Percentiles rank a stretch among this genome's conserved stretches.
phyloP scores from a whole-genome alignment of 2,113 vertebrate genomes.

The Glaucomys volans region DNA sequence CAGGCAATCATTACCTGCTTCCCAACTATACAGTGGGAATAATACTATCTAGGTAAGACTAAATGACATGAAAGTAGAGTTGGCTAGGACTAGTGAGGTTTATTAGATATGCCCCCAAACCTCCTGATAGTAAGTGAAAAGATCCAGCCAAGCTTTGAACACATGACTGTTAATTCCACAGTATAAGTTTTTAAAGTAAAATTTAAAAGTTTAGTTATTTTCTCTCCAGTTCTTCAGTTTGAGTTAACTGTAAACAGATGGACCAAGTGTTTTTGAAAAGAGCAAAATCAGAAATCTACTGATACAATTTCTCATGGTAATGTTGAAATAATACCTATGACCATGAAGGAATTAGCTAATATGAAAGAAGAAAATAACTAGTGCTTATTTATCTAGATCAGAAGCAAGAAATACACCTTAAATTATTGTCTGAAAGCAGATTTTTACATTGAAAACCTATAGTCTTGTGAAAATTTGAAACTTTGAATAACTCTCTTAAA shows the following conservation, averaged over 20 bases:
- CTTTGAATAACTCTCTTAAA: conserved; percentile 10
- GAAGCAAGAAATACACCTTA: background rate
- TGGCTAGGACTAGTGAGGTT: background rate
- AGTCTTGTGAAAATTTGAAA: background rate
- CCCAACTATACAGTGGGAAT: background rate
- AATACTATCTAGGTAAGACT: background rate
- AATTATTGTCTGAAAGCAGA: background rate
- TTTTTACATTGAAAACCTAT: background rate
- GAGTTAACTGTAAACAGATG: background rate
- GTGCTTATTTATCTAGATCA: background rate
- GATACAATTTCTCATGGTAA: background rate
- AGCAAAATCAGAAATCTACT: background rate
- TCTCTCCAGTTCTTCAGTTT: background rate
- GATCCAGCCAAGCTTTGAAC: background rate
- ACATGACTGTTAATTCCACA: background rate
- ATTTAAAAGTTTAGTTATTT: background rate
- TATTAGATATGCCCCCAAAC: background rate
- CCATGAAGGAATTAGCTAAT: background rate
- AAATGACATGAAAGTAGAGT: background rate
- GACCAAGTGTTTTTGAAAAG: background rate
- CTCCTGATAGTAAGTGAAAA: background rate
- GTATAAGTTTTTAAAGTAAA: background rate
- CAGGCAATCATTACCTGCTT: background rate
- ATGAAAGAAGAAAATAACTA: background rate
- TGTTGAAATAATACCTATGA: background rate